phyloP scores from a whole-genome alignment of 1,140 invertebrate genomes.

The Lordiphosa mommai region DNA sequence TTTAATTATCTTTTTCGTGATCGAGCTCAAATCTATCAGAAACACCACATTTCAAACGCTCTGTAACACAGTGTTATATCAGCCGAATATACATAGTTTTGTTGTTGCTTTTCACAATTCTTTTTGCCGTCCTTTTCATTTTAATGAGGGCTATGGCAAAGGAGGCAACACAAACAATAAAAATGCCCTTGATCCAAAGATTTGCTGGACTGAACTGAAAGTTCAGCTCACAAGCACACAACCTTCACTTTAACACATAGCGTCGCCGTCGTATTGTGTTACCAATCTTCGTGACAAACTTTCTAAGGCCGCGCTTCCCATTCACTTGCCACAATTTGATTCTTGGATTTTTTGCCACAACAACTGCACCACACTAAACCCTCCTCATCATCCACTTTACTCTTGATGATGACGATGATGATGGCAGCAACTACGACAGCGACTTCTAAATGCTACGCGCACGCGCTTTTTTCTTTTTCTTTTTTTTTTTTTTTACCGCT shows the following conservation, averaged over 20 bases:
- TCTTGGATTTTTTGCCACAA: constrained; percentile 18
- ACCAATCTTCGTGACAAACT: constrained; percentile 17
- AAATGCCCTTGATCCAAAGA: constrained; percentile 5
- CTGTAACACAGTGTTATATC: too few species aligned
- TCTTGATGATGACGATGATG: constrained; percentile 29
- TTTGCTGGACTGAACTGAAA: constrained; percentile 10
- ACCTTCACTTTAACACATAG: constrained; percentile 20
- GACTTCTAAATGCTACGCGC: constrained; percentile 53
- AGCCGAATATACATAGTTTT: too few species aligned
- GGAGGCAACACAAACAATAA: constrained; percentile 19
- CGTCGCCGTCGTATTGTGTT: not conserved
- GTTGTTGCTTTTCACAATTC: too few species aligned
- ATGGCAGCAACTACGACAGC: constrained; percentile 15
- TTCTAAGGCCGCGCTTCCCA: constrained; percentile 34
- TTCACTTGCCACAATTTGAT: constrained; percentile 45
- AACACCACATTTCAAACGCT: too few species aligned
- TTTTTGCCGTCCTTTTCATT: too few species aligned
- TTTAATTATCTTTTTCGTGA: too few species aligned
- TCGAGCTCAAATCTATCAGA: too few species aligned
- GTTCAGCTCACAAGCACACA: too few species aligned
- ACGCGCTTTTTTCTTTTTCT: constrained; percentile 34
- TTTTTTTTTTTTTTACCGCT: constrained; percentile 28
- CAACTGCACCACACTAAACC: constrained; percentile 20
- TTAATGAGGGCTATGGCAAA: too few species aligned
- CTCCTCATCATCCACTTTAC: constrained; percentile 20